A percentile compares a stretch with the other conserved stretches of the same genome.
phyloP scores from a whole-genome alignment of 2,888 invertebrate genomes.

The Aspidiotus rigidus region DNA sequence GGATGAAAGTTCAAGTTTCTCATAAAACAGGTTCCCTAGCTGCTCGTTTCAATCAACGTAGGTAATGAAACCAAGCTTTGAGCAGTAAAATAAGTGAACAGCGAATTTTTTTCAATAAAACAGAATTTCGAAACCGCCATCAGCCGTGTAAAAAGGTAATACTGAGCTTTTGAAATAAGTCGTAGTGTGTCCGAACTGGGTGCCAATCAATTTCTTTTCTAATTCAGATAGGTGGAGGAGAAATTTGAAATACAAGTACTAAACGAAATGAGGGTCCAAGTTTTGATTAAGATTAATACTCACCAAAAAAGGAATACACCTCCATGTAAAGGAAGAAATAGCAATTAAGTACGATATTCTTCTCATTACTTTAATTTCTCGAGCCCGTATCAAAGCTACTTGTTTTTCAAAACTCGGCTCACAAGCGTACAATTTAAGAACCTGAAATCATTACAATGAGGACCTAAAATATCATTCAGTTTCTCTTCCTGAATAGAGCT shows the following conservation, averaged over 20 bases:
- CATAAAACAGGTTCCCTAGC: no score
- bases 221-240: no score
- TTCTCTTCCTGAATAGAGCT: not conserved
- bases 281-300: constrained; percentile 37
- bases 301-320: constrained; percentile 54
- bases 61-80: no score
- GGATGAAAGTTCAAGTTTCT: no score
- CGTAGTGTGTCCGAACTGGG: no score
- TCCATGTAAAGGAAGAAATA: constrained; percentile 51
- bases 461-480: not conserved
- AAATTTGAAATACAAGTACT: constrained; percentile 13
- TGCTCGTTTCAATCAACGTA: no score
- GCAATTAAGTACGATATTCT: constrained; percentile 50
- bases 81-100: no score
- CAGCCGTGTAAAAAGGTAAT: no score
- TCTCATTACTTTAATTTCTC: constrained; percentile 51
- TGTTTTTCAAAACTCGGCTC: constrained; percentile 52
- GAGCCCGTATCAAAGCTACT: constrained; percentile 49
- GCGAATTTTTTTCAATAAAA: no score
- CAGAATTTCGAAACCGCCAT: no score
- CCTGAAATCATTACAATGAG: constrained; percentile 40
- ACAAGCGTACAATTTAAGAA: constrained; percentile 55
- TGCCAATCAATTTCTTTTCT: no score
- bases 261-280: not conserved
- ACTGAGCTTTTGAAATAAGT: no score